phyloP scores from a whole-genome alignment of 1,140 invertebrate genomes.

The Hyposmocoma kahamanoa region DNA sequence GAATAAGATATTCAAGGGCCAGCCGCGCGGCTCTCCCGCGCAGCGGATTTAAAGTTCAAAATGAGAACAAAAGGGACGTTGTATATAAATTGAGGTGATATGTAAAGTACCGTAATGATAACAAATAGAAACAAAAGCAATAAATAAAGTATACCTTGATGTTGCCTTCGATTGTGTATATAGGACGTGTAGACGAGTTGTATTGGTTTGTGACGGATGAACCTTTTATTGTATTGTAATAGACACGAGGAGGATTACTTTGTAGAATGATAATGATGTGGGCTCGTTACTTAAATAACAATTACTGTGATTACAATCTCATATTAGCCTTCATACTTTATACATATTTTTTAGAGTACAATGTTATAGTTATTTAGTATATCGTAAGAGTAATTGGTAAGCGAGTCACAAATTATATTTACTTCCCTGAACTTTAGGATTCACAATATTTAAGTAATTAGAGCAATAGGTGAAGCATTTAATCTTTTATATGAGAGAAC shows the following conservation, averaged over 20 bases:
- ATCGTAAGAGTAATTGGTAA: slow-evolving; percentile 63
- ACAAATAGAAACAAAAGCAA: slow-evolving; percentile 67
- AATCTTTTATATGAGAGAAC: slow-evolving; percentile 60
- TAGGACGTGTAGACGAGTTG: slow-evolving; percentile 45
- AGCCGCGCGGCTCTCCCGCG: slow-evolving; percentile 11
- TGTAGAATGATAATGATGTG: slow-evolving; percentile 55
- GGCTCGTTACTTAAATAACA: slow-evolving; percentile 68
- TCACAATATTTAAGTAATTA: slow-evolving; percentile 65
- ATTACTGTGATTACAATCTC: slow-evolving; percentile 72
- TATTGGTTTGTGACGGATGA: too few species aligned
- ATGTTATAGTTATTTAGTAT: slow-evolving; percentile 73
- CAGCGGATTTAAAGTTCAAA: slow-evolving; percentile 42
- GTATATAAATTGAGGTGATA: slow-evolving; percentile 68
- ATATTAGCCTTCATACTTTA: slow-evolving; percentile 72
- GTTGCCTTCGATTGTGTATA: slow-evolving; percentile 68
- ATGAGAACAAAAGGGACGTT: slow-evolving; percentile 40
- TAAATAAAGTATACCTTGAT: slow-evolving; percentile 73
- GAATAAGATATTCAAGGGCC: slow-evolving; percentile 39
- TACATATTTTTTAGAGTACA: slow-evolving; percentile 74
- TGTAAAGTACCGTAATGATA: slow-evolving; percentile 63
- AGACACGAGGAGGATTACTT: slow-evolving; percentile 52
- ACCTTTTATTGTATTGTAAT: too few species aligned
- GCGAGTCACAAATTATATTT: slow-evolving; percentile 70
- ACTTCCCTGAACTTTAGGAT: slow-evolving; percentile 61
- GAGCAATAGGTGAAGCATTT: slow-evolving; percentile 64